A percentile compares a stretch with the other conserved stretches of the same genome.
Conservation (phyloP, 1,140 invertebrate species). For the Papilio glaucus region DNA sequence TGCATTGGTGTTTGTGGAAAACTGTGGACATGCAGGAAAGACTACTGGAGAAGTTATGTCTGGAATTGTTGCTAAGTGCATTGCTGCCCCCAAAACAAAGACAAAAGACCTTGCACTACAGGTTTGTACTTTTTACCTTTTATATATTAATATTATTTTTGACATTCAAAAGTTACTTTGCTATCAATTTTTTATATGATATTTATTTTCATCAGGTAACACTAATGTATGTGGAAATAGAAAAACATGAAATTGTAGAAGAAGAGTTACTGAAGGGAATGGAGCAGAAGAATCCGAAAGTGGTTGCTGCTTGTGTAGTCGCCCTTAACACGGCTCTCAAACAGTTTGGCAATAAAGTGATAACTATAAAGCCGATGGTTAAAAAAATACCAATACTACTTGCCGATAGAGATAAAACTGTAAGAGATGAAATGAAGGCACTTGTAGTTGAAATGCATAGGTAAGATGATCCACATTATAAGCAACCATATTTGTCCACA, state of each 20-base stretch:
- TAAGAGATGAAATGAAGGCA: slow-evolving; percentile 95
- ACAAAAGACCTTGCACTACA: slow-evolving; percentile 96
- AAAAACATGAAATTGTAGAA: slow-evolving; percentile 95
- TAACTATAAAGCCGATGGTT: slow-evolving; percentile 94
- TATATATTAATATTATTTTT: too few species aligned
- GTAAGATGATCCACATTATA: slow-evolving; percentile 60
- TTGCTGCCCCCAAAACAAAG: slow-evolving; percentile 94
- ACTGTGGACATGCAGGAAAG: slow-evolving; percentile 93
- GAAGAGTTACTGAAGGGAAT: slow-evolving; percentile 97
- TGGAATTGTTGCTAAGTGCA: slow-evolving; percentile 95
- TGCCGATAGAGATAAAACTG: slow-evolving; percentile 95
- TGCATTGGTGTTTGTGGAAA: slow-evolving; percentile 94
- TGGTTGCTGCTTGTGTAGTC: slow-evolving; percentile 93
- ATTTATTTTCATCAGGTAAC: slow-evolving; percentile 84
- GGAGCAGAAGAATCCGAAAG: slow-evolving; percentile 98
- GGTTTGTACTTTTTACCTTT: slow-evolving; percentile 50
- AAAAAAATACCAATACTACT: slow-evolving; percentile 93
- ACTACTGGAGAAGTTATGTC: slow-evolving; percentile 94
- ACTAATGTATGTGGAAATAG: slow-evolving; percentile 97
- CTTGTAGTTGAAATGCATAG: slow-evolving; percentile 95
- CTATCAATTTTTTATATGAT: background rate
- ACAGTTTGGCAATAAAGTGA: slow-evolving; percentile 96
- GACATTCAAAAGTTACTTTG: slow-evolving; percentile 5
- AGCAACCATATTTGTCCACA: background rate
- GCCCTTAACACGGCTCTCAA: slow-evolving; percentile 90